These are phyloP conservation scores for Teinopalpus imperialis DNA, from an alignment of 2,888 invertebrate species.

Conservation along the genomic window DNA sequence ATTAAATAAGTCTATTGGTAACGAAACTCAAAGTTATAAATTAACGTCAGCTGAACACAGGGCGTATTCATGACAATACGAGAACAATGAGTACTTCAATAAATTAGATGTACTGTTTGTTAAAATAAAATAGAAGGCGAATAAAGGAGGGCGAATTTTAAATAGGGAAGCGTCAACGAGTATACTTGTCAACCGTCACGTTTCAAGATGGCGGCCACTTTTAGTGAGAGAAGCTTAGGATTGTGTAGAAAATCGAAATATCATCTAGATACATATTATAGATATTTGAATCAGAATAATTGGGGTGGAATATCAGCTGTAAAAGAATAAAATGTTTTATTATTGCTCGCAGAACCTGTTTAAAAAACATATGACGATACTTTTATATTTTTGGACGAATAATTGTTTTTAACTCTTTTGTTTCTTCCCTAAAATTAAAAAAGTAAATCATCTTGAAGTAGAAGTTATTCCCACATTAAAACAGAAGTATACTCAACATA, in stretches of 20 bases:
- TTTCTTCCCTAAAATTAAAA: constrained; percentile 4
- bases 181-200: constrained; percentile 56
- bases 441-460: constrained; percentile 14
- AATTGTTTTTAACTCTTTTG: constrained; percentile 25
- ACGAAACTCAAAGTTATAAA: constrained; percentile 11
- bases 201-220: constrained; percentile 72
- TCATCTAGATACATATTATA: constrained; percentile 15
- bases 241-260: constrained; percentile 26
- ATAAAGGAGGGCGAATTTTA: constrained; percentile 65
- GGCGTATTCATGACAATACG: constrained; percentile 43
- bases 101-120: constrained; percentile 57
- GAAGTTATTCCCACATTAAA: constrained; percentile 4
- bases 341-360: too few species aligned
- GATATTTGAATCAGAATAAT: too few species aligned
- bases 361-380: too few species aligned
- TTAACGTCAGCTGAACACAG: not conserved
- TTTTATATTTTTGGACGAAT: not conserved
- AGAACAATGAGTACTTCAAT: constrained; percentile 56
- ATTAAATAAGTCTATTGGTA: too few species aligned
- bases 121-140: constrained; percentile 56
- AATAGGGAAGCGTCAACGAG: constrained; percentile 64
- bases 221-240: constrained; percentile 52
- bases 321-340: too few species aligned
- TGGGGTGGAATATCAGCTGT: too few species aligned
- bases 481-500: constrained; percentile 1